A percentile compares a stretch with the other conserved stretches of the same genome.
Conservation (phyloP, 1,140 invertebrate genomes). For the Listronotus bonariensis region DNA sequence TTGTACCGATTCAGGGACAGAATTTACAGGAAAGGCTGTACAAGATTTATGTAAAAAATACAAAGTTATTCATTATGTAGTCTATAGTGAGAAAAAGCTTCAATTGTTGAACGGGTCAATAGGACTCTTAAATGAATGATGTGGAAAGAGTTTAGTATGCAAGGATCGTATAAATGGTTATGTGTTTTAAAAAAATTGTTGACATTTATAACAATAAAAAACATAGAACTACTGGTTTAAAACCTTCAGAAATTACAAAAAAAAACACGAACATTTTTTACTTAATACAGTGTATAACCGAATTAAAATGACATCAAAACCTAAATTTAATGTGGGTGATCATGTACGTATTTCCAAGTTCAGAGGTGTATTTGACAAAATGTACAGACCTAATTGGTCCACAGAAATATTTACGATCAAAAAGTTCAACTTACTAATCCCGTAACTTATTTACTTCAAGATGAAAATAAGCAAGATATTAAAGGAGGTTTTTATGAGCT, state of each 20-base stretch:
- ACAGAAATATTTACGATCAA: no score
- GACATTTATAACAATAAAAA: constrained; percentile 49
- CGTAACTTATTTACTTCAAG: no score
- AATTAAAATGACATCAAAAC: no score
- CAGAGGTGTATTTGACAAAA: no score
- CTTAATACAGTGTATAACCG: no score
- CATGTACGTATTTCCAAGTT: no score
- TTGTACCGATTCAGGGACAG: constrained; percentile 49
- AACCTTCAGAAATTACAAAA: constrained; percentile 42
- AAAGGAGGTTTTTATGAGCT: no score
- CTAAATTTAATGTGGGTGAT: no score
- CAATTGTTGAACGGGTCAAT: constrained; percentile 56
- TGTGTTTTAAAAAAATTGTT: constrained; percentile 47
- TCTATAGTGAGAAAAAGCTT: constrained; percentile 53
- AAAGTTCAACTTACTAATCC: no score
- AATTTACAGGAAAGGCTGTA: constrained; percentile 49
- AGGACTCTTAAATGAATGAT: constrained; percentile 54
- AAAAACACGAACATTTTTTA: no score
- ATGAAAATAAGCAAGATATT: no score
- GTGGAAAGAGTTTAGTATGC: constrained; percentile 51
- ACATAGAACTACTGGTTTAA: constrained; percentile 50
- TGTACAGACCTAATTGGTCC: no score
- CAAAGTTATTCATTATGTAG: constrained; percentile 53
- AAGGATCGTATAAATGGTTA: constrained; percentile 49
- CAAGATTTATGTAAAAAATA: constrained; percentile 45